A percentile compares a stretch with the other conserved stretches of the same genome.
phyloP scores from a whole-genome alignment of 2,797 vertebrate genomes.

The Premnoplex brunnescens region DNA sequence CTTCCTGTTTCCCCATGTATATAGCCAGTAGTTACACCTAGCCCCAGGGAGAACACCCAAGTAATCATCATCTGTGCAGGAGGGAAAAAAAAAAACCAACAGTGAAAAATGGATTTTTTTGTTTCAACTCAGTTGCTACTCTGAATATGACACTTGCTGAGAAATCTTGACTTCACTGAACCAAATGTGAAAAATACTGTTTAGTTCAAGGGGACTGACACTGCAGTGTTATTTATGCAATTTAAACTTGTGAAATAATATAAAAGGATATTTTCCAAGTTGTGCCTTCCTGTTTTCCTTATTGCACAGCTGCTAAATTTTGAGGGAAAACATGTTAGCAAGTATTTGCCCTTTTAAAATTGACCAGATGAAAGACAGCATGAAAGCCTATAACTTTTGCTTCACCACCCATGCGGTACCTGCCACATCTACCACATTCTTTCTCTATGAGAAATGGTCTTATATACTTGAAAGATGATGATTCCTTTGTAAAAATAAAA shows the following conservation, averaged over 20 bases:
- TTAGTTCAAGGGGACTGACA: not conserved
- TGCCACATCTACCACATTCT: not conserved
- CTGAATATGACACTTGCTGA: not conserved
- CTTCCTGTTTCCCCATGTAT: not conserved
- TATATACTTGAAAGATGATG: not conserved
- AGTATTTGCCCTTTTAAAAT: not conserved
- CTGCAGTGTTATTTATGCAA: not conserved
- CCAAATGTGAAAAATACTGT: not conserved
- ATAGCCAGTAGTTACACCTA: not conserved
- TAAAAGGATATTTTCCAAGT: not conserved
- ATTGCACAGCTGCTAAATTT: not conserved
- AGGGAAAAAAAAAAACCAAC: not conserved
- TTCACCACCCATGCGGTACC: not conserved
- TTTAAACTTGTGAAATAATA: not conserved
- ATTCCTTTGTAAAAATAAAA: not conserved
- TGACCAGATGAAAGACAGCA: not conserved
- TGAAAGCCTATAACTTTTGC: not conserved
- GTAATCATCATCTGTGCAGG: not conserved
- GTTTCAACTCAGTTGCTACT: not conserved
- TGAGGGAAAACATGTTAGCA: not conserved
- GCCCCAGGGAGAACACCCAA: not conserved
- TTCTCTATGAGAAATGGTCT: not conserved
- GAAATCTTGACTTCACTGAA: not conserved
- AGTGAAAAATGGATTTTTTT: not conserved
- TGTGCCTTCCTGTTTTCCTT: not conserved